These are phyloP conservation scores for Metaphire vulgaris DNA, from an alignment of 1,140 invertebrate species.

Conservation along the genomic window DNA sequence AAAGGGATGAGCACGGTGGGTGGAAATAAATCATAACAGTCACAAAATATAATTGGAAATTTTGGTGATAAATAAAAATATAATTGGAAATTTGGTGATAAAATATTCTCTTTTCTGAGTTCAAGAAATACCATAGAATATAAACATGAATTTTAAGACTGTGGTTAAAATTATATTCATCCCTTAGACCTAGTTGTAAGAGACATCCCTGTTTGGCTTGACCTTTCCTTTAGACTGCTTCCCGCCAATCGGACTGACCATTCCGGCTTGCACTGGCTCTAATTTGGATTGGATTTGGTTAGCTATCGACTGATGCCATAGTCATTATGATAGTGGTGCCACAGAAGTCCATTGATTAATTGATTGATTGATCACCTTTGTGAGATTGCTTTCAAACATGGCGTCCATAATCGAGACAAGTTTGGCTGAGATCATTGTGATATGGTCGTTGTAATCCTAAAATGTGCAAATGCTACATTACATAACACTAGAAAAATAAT, in stretches of 20 bases:
- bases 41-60: not conserved
- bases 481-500: not conserved
- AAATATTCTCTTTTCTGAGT: not conserved
- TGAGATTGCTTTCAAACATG: slow-evolving; percentile 59
- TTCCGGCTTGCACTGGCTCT: too few species aligned
- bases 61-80: not conserved
- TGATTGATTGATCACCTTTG: too few species aligned
- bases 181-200: not conserved
- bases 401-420: slow-evolving; percentile 80
- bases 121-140: too few species aligned
- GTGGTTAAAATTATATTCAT: not conserved
- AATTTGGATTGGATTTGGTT: too few species aligned
- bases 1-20: not conserved
- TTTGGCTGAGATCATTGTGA: slow-evolving; percentile 84
- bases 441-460: slow-evolving; percentile 77
- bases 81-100: not conserved
- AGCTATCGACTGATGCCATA: too few species aligned
- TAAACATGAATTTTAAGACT: too few species aligned
- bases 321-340: too few species aligned
- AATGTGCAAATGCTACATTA: slow-evolving; percentile 50
- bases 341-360: too few species aligned
- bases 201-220: too few species aligned
- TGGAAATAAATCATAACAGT: not conserved
- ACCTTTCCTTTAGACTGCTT: too few species aligned
- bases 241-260: too few species aligned